phyloP scores from a whole-genome alignment of 1,140 invertebrate genomes.

The Zaprionus vittiger region DNA sequence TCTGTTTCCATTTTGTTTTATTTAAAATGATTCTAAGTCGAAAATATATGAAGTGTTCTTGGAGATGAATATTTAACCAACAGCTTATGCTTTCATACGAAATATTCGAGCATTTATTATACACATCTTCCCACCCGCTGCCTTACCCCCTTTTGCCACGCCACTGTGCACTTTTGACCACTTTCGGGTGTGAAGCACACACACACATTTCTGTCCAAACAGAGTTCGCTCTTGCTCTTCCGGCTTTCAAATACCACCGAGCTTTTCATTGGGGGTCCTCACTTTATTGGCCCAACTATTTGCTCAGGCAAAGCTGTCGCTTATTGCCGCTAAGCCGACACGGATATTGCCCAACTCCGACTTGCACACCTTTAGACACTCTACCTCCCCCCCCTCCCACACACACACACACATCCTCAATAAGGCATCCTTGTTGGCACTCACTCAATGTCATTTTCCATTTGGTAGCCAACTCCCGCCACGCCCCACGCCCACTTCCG shows the following conservation, averaged over 20 bases:
- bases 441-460: slow-evolving; percentile 20
- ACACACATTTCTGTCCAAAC: not conserved
- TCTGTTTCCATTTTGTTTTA: too few species aligned
- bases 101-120: not conserved
- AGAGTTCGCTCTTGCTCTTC: not conserved
- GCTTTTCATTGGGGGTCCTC: slow-evolving; percentile 26
- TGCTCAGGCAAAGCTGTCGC: slow-evolving; percentile 26
- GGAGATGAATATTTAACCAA: not conserved
- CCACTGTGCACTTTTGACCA: not conserved
- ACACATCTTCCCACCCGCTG: not conserved
- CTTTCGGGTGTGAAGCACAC: slow-evolving; percentile 7
- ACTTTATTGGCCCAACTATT: slow-evolving; percentile 43
- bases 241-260: slow-evolving; percentile 15
- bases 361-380: slow-evolving; percentile 15
- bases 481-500: not conserved
- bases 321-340: slow-evolving; percentile 58
- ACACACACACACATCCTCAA: too few species aligned
- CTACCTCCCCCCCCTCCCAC: not conserved
- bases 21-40: too few species aligned
- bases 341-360: slow-evolving; percentile 18
- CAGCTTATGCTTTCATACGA: not conserved
- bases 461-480: not conserved
- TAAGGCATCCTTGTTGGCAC: not conserved
- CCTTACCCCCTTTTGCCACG: not conserved
- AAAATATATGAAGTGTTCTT: too few species aligned